These are phyloP conservation scores for Labeo rohita DNA, from an alignment of 2,113 vertebrate species.

Conservation along the genomic window DNA sequence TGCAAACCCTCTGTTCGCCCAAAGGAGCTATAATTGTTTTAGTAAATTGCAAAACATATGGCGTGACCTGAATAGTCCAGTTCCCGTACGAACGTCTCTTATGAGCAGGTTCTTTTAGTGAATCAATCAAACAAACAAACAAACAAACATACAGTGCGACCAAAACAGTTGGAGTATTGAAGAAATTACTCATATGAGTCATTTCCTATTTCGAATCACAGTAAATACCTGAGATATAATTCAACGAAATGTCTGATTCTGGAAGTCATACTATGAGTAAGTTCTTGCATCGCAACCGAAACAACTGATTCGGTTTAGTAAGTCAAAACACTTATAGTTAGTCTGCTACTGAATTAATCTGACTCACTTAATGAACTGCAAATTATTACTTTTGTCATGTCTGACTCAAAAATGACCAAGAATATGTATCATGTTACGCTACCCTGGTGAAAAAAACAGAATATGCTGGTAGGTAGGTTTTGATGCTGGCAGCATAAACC, in stretches of 20 bases:
- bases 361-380: not conserved
- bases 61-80: not conserved
- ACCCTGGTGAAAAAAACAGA: too few relatives aligned
- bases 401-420: not conserved
- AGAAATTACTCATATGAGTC: not conserved
- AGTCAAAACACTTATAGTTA: not conserved
- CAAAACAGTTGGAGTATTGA: not conserved
- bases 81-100: not conserved
- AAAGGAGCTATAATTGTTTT: not conserved
- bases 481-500: too few relatives aligned
- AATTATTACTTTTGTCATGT: not conserved
- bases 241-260: not conserved
- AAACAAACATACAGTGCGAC: not conserved
- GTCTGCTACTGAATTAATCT: not conserved
- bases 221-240: not conserved
- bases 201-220: not conserved
- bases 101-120: not conserved
- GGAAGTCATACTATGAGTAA: not conserved
- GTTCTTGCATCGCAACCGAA: not conserved
- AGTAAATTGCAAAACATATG: not conserved
- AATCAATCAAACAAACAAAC: not conserved
- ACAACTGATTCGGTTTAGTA: not conserved
- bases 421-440: not conserved
- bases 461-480: too few relatives aligned
- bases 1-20: too few relatives aligned